Evolutionary conservation across 2,113 vertebrate genomes (phyloP).

Genomic region (Drymodes brunneopygia): DNA sequence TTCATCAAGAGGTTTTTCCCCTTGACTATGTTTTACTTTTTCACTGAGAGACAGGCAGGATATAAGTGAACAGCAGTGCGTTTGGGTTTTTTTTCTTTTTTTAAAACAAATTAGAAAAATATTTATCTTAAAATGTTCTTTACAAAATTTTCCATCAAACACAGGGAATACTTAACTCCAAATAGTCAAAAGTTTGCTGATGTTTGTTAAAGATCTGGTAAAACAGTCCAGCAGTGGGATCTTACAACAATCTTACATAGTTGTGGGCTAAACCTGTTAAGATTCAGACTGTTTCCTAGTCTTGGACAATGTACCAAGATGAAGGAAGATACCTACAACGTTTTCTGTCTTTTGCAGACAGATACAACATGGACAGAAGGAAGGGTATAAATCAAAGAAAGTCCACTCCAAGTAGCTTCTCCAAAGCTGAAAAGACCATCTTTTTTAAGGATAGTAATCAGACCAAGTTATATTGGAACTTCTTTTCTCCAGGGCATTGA

Average conservation of each 20-base stretch:
- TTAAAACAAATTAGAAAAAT: not conserved
- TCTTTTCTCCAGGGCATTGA: not conserved
- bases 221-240: not conserved
- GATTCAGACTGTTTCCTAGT: not conserved
- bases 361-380: not conserved
- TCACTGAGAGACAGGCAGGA: not conserved
- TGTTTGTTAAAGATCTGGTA: not conserved
- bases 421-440: not conserved
- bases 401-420: not conserved
- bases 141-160: not conserved
- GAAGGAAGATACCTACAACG: not conserved
- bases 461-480: not conserved
- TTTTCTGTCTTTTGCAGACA: not conserved
- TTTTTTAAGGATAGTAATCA: not conserved
- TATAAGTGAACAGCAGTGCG: not conserved
- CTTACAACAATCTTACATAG: not conserved
- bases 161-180: not conserved
- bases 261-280: not conserved
- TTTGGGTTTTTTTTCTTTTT: not conserved
- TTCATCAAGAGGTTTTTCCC: not conserved
- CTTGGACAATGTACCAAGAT: not conserved
- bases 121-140: not conserved
- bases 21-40: not conserved
- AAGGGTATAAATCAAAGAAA: not conserved
- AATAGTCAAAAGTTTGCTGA: not conserved